These are phyloP conservation scores for Amiota minor DNA, from an alignment of 2,888 invertebrate genomes.

Conservation along the genomic window DNA sequence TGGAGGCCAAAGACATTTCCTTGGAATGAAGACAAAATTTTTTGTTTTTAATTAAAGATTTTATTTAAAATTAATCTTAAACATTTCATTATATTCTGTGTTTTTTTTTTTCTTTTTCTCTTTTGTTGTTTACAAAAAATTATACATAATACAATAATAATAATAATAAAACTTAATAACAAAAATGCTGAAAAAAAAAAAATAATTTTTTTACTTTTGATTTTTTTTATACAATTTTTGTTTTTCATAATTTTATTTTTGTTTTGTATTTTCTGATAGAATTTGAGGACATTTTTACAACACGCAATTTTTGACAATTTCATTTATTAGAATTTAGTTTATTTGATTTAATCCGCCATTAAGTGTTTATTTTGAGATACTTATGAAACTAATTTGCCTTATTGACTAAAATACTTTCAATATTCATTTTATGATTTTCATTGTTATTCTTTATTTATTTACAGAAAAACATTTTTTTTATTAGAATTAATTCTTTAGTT, in stretches of 20 bases:
- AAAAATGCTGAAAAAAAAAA: slow-evolving; percentile 34
- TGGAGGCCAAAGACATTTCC: not conserved
- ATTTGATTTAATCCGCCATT: not conserved
- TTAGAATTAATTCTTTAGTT: too few species aligned
- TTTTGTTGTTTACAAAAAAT: slow-evolving; percentile 42
- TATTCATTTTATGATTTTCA: too few species aligned
- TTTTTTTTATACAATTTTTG: slow-evolving; percentile 20
- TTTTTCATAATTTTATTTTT: slow-evolving; percentile 11
- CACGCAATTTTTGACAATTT: slow-evolving; percentile 48
- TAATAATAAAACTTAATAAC: slow-evolving; percentile 34
- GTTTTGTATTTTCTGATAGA: slow-evolving; percentile 29
- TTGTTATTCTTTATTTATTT: slow-evolving; percentile 43
- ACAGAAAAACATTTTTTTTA: slow-evolving; percentile 45
- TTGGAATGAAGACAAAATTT: not conserved
- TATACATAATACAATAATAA: slow-evolving; percentile 15
- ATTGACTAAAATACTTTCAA: slow-evolving; percentile 12
- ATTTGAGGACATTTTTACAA: slow-evolving; percentile 54
- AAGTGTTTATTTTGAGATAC: not conserved
- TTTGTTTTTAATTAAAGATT: slow-evolving; percentile 8
- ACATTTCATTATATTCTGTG: slow-evolving; percentile 33
- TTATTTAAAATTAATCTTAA: slow-evolving; percentile 9
- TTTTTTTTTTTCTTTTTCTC: slow-evolving; percentile 36
- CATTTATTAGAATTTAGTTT: slow-evolving; percentile 34
- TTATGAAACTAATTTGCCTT: slow-evolving; percentile 19
- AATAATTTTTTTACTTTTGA: slow-evolving; percentile 28